Evolutionary conservation across 2,888 invertebrate species (phyloP).

Genomic region (Coenonympha arcania): DNA sequence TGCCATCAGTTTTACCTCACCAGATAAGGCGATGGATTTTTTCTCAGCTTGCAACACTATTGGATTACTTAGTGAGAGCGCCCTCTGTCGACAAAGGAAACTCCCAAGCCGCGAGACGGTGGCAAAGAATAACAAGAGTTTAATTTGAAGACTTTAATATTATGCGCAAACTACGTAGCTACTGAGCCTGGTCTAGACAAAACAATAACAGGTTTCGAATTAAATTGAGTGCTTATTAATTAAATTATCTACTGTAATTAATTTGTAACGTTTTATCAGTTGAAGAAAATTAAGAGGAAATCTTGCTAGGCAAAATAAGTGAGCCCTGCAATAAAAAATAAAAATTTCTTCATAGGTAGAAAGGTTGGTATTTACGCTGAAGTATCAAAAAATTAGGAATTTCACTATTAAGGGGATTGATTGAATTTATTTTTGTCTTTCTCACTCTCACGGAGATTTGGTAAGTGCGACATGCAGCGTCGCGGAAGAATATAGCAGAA

Average conservation of each 20-base stretch:
- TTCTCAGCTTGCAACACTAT: constrained; percentile 4
- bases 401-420: too few species aligned
- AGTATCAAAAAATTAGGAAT: too few species aligned
- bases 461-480: too few species aligned
- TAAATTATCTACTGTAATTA: not conserved
- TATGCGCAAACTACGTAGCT: not conserved
- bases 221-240: not conserved
- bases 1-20: not conserved
- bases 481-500: too few species aligned
- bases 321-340: too few species aligned
- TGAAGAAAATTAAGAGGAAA: too few species aligned
- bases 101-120: constrained; percentile 9
- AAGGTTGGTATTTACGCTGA: too few species aligned
- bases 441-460: too few species aligned
- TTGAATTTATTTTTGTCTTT: too few species aligned
- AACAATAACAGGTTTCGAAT: not conserved
- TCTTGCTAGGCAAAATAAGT: too few species aligned
- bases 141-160: constrained; percentile 1
- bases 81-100: constrained; percentile 14
- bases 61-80: constrained; percentile 14
- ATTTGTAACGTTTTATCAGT: too few species aligned
- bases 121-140: constrained; percentile 16
- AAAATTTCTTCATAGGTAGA: too few species aligned
- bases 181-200: not conserved
- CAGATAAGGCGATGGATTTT: not conserved